Base-by-base conservation (phyloP, 2,888 invertebrate genomes). In the Euplexia lucipara region DNA sequence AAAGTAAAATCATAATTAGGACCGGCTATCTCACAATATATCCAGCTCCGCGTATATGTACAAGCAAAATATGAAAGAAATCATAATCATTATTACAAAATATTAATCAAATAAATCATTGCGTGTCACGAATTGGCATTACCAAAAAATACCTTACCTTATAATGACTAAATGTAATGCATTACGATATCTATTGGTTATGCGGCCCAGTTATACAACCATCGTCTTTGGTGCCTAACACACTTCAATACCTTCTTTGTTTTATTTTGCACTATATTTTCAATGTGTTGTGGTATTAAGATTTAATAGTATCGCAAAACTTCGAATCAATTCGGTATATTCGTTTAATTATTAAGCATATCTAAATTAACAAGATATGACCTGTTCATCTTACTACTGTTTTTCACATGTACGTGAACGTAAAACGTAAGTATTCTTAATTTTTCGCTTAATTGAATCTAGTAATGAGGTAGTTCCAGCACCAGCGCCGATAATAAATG, bases 121-220 rank as follows among this genome's bases (percentile, higher is more conserved):
- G 34, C 51, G 7, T 22, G 62, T 75, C 58, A 58, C 37, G 14
- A 52, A 53, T 68, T 35, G 44, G 10, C 12, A 41, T 32, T 32
- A 26, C 45, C 47, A 48, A 68, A 70, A 69, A 57, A 20, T 63
- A 26, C 41, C 3, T 12, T 39, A 26, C 9, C 30, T 16, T 39
- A 45, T 67, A 74, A 81, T 80, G 79, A 81, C 64, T 71, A 67
- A 82, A 76, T 82, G 77, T 73, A 81, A 75, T 71, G 70, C 70
- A 78, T 81, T 81, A 82, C 79, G 79, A 58, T 78, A 72, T 39
- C 67, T 60, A 58, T 73, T 65, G 66, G 74, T 85, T 80, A 78
- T 75, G 78, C 22, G 42, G 49, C 32, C 51, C 39, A 53, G 67
- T 83, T 86, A 83, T 75, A 80, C 82, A 86, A 83, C 66, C 30